phyloP scores from a whole-genome alignment of 2,797 vertebrate genomes.

The Thripadectes ignobilis region DNA sequence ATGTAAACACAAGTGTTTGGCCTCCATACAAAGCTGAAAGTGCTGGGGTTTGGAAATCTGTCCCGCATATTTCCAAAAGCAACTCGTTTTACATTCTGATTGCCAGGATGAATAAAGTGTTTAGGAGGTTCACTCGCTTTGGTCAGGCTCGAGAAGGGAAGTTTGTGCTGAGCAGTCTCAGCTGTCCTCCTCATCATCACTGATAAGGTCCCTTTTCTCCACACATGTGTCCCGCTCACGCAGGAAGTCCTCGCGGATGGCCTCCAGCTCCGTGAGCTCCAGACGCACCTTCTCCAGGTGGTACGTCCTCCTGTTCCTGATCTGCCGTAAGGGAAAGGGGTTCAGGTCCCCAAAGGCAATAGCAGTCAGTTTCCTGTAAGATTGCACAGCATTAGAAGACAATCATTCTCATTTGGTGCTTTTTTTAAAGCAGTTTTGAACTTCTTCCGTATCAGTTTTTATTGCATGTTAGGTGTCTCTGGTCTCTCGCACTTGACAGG shows the following conservation, averaged over 20 bases:
- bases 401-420: not conserved
- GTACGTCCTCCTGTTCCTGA: constrained; percentile 90
- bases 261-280: constrained; percentile 93
- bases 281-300: constrained; percentile 97
- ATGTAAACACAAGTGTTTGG: constrained; percentile 52
- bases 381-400: not conserved
- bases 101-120: not conserved
- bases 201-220: constrained; percentile 88
- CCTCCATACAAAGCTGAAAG: constrained; percentile 30
- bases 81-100: constrained; percentile 8
- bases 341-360: constrained; percentile 97
- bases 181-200: constrained; percentile 94
- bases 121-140: constrained; percentile 17
- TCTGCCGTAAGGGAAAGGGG: constrained; percentile 94
- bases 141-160: constrained; percentile 3
- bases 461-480: not conserved
- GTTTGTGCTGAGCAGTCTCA: constrained; percentile 40
- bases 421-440: not conserved
- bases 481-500: not conserved
- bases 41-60: constrained; percentile 50
- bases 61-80: constrained; percentile 67
- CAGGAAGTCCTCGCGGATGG: constrained; percentile 94
- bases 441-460: not conserved
- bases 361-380: constrained; percentile 87
- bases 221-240: constrained; percentile 86